Evolutionary conservation across 2,797 vertebrate genomes (phyloP), one percentile per base, ranked within the genome.

Genomic region (Channa striata): DNA sequence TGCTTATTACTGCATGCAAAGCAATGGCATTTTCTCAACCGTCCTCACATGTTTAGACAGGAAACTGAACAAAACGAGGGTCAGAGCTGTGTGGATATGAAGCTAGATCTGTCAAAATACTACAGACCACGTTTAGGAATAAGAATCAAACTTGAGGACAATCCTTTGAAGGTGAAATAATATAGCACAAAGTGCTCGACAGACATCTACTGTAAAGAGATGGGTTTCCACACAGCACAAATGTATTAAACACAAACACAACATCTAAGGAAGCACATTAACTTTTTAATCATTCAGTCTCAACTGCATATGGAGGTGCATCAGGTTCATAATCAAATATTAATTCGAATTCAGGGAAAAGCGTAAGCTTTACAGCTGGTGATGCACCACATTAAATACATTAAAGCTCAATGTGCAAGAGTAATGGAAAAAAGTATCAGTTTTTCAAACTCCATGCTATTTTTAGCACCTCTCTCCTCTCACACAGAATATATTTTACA

Each of bases 291-390:
- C 43, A 80, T 72, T 78, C 43, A 52, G 47, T 62, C 57, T 84
- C 53, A 64, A 71, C 65, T 68, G 74, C 48, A 68, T 70, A 49
- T 47, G 21, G 73, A 73, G 66, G 48, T 81, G 62, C 68, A 76
- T 78, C 57, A 65, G 51, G 59, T 75, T 77, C 42, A 48, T 52
- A 37, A 72, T 81, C 46, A 85, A 87, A 82, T 80, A 86, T 83
- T 73, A 53, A 90, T 77, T 49, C 36, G 53, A 72, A 74, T 68
- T 60, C 42, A 53, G 51, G 42, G 69, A 54, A 75, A 76, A 67
- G 44, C 59, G n/a, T 44, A 57, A 61, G 62, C 62, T 74, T 78
- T 78, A 77, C 59, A 44, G 68, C 67, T 73, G 56, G 42, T 75
- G 44, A 84, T 81, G 69, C 68, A 63, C 48, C 81, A 43, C 54